Evolutionary conservation across 1,140 invertebrate genomes (phyloP).

Genomic region (Notospermus geniculatus): DNA sequence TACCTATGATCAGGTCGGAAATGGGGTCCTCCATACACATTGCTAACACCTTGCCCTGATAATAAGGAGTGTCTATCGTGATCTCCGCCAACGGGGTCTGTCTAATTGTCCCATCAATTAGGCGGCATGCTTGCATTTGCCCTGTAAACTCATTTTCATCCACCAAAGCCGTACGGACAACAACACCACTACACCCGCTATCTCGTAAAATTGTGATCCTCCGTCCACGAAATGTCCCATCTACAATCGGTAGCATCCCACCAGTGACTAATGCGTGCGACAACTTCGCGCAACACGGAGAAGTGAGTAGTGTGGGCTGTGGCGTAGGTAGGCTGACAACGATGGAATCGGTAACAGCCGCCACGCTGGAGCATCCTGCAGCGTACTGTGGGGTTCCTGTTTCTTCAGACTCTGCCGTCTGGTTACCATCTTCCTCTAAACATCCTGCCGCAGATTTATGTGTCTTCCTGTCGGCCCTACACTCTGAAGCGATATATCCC

Average conservation of each 20-base stretch:
- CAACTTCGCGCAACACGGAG: no score
- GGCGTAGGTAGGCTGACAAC: no score
- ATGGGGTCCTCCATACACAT: constrained; percentile 11
- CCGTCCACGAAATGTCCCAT: neutral
- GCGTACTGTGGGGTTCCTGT: no score
- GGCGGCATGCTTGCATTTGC: neutral
- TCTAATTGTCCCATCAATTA: constrained; percentile 9
- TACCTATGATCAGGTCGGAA: constrained; percentile 8
- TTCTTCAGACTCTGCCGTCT: no score
- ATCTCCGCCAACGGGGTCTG: constrained; percentile 7
- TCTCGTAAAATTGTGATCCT: neutral
- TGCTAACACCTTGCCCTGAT: constrained; percentile 6
- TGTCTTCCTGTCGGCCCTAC: no score
- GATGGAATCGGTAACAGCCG: no score
- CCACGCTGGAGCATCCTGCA: no score
- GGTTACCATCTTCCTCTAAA: no score
- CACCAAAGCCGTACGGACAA: neutral
- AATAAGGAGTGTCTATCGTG: constrained; percentile 13
- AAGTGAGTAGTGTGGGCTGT: no score
- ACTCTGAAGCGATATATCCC: no score
- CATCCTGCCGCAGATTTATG: no score
- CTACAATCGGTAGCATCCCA: neutral
- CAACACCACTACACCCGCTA: neutral
- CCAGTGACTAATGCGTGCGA: no score
- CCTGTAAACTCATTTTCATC: neutral